A percentile compares a stretch with the other conserved stretches of the same genome.
Conservation (phyloP, 2,113 vertebrate genomes). For the Oxyruncus cristatus region DNA sequence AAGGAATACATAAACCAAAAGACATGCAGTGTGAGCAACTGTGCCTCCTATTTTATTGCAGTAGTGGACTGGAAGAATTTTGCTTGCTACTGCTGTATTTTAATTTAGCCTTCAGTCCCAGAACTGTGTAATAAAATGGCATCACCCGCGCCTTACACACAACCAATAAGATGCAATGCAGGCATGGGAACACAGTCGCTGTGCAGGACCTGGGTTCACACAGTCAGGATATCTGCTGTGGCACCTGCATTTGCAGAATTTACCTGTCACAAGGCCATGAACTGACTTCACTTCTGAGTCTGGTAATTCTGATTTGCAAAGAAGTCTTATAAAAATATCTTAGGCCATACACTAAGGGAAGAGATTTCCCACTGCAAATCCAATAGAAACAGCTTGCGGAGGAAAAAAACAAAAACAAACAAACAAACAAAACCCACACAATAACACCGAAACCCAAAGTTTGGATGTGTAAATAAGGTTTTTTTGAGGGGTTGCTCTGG, state of each 20-base stretch:
- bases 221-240: background rate
- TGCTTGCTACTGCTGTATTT: background rate
- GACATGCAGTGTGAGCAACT: background rate
- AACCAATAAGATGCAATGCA: background rate
- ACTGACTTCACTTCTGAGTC: background rate
- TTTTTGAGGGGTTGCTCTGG: background rate
- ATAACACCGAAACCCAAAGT: too few relatives aligned
- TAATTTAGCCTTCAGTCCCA: background rate
- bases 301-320: background rate
- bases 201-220: background rate
- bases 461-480: background rate
- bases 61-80: background rate
- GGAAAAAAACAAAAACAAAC: background rate
- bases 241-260: background rate
- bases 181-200: background rate
- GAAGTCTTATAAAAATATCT: background rate
- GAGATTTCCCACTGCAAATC: background rate
- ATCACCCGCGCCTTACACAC: accelerated
- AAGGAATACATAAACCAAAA: background rate
- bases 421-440: too few relatives aligned
- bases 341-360: background rate
- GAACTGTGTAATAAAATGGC: background rate
- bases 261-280: background rate
- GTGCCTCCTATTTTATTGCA: background rate
- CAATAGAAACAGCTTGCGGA: background rate